These are phyloP conservation scores for Lacerta bilineata DNA, from an alignment of 2,797 vertebrate species.

Conservation along the genomic window DNA sequence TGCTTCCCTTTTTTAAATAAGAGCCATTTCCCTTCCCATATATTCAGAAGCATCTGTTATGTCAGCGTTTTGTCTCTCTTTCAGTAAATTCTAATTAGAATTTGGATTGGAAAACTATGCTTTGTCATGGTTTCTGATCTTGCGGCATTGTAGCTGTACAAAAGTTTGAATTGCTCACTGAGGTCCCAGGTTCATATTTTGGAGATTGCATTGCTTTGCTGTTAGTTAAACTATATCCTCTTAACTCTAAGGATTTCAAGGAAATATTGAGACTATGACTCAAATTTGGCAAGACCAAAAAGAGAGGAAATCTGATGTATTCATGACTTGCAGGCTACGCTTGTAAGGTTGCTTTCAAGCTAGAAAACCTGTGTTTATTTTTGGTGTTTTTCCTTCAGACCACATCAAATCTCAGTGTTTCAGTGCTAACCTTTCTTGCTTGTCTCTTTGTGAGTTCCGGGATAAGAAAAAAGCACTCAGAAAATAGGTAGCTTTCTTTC, in stretches of 20 bases:
- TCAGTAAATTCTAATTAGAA: background rate
- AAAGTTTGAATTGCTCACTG: background rate
- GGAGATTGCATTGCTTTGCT: background rate
- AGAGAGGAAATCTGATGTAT: background rate
- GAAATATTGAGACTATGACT: slow-evolving; percentile 3
- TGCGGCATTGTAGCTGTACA: background rate
- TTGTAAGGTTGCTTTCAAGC: background rate
- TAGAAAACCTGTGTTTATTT: background rate
- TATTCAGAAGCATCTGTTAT: background rate
- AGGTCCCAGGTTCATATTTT: background rate
- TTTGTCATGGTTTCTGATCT: background rate
- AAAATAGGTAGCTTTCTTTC: background rate
- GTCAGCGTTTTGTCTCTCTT: background rate
- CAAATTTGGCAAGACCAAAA: background rate
- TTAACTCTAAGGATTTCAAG: background rate
- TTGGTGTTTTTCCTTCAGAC: background rate
- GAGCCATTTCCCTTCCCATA: background rate
- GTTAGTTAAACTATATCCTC: background rate
- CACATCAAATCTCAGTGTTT: background rate
- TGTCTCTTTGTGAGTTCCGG: background rate
- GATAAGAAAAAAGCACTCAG: background rate
- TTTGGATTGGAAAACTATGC: background rate
- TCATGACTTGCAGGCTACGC: background rate
- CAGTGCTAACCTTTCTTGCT: background rate
- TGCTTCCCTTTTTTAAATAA: background rate